These are phyloP conservation scores for Melanotaenia maccullochi DNA, from an alignment of 2,797 vertebrate species.

Conservation along the genomic window DNA sequence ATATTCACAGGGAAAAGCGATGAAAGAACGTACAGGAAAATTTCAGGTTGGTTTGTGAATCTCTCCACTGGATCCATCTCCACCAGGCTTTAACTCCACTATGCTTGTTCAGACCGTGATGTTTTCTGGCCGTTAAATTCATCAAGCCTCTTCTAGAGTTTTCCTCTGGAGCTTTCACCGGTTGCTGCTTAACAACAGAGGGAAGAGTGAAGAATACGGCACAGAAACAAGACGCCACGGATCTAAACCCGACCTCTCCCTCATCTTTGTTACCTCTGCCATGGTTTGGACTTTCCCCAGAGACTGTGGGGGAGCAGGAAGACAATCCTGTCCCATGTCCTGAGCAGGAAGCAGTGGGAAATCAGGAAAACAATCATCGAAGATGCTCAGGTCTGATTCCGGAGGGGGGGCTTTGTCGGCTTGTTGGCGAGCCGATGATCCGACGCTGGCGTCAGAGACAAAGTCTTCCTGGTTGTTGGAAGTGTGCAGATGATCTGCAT, in stretches of 20 bases:
- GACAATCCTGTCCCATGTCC: neutral
- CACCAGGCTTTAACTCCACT: conserved; percentile 91
- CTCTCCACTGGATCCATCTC: conserved; percentile 91
- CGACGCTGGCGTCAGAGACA: neutral
- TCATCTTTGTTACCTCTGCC: conserved; percentile 81
- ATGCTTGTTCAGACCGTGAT: conserved; percentile 82
- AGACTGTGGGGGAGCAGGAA: neutral
- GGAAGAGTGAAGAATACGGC: neutral
- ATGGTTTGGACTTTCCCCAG: conserved; percentile 84
- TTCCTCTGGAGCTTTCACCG: conserved; percentile 42
- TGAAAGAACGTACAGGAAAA: conserved; percentile 25
- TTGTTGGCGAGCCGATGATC: neutral
- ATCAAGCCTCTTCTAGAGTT: conserved; percentile 19
- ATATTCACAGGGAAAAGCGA: too few relatives aligned
- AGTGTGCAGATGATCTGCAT: fast-evolving
- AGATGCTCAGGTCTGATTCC: neutral
- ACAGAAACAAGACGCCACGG: neutral
- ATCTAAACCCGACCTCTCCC: neutral
- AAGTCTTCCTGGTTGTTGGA: neutral
- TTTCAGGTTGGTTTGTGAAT: conserved; percentile 83
- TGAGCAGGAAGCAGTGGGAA: neutral
- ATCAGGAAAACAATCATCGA: neutral
- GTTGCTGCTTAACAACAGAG: neutral
- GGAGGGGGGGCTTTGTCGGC: neutral
- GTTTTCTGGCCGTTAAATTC: conserved; percentile 3